Conservation (phyloP, 2,113 vertebrate species). For the Sander lucioperca region DNA sequence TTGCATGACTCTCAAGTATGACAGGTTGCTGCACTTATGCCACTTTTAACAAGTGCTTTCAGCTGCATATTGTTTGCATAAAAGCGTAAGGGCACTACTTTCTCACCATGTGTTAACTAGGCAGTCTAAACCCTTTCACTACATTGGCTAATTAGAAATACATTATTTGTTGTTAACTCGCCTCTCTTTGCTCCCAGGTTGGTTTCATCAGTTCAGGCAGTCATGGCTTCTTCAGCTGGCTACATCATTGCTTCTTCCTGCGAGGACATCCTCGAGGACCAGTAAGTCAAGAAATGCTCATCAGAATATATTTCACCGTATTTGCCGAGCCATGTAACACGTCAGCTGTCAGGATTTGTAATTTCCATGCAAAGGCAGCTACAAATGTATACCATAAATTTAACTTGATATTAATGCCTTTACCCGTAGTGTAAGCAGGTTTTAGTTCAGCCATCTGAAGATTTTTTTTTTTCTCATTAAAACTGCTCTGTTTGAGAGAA, state of each 20-base stretch:
- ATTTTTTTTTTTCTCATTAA: not conserved
- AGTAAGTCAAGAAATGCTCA: constrained; percentile 82
- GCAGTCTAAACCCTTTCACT: not conserved
- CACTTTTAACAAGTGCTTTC: constrained; percentile 1
- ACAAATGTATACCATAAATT: not conserved
- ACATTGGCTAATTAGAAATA: not conserved
- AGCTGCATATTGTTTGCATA: not conserved
- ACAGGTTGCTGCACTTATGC: not conserved
- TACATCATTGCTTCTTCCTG: constrained; percentile 92
- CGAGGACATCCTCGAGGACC: constrained; percentile 91
- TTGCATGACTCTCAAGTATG: not conserved
- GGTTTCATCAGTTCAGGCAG: constrained; percentile 91
- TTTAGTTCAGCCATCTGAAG: not conserved
- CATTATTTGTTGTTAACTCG: not conserved
- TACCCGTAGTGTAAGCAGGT: not conserved
- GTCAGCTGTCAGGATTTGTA: not conserved
- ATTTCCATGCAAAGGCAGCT: not conserved
- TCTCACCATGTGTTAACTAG: not conserved
- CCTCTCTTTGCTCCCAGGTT: constrained; percentile 76
- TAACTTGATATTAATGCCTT: not conserved
- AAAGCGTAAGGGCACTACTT: not conserved
- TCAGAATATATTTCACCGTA: not conserved
- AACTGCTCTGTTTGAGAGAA: not conserved
- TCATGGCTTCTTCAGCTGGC: constrained; percentile 92
- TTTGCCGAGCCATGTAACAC: not conserved